Evolutionary conservation across 2,797 vertebrate species (phyloP).

Genomic region (Lithobates pipiens): DNA sequence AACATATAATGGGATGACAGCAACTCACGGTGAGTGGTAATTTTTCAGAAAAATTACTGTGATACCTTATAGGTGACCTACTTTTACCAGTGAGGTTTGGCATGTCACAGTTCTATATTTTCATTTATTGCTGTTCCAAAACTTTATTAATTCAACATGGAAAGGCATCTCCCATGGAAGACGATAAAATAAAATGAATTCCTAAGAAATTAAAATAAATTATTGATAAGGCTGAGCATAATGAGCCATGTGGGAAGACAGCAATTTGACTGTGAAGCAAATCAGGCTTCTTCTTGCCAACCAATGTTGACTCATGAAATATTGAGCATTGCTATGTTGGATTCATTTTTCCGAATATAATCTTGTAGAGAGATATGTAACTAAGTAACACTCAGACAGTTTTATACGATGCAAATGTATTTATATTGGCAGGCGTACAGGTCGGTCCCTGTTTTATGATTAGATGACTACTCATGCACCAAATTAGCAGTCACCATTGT

Average conservation of each 20-base stretch:
- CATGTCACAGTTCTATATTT: too few relatives aligned
- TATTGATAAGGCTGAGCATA: background rate
- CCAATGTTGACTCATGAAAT: background rate
- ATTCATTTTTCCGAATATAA: background rate
- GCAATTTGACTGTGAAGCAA: background rate
- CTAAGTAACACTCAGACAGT: background rate
- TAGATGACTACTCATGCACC: too few relatives aligned
- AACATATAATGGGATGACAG: background rate
- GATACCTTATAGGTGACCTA: background rate
- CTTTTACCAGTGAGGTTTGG: too few relatives aligned
- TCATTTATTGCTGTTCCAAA: background rate
- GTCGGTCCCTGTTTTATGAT: too few relatives aligned
- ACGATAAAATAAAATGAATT: background rate
- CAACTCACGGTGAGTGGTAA: background rate
- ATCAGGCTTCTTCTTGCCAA: background rate
- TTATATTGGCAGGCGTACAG: too few relatives aligned
- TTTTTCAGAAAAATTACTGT: background rate
- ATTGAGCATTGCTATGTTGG: background rate
- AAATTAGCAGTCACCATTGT: too few relatives aligned
- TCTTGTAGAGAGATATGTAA: background rate
- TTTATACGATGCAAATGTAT: background rate
- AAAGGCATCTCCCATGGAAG: background rate
- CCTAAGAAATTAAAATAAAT: background rate
- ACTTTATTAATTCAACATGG: background rate
- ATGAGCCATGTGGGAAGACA: background rate